Conservation (phyloP, 1,140 invertebrate species). For the Sitobion miscanthi region DNA sequence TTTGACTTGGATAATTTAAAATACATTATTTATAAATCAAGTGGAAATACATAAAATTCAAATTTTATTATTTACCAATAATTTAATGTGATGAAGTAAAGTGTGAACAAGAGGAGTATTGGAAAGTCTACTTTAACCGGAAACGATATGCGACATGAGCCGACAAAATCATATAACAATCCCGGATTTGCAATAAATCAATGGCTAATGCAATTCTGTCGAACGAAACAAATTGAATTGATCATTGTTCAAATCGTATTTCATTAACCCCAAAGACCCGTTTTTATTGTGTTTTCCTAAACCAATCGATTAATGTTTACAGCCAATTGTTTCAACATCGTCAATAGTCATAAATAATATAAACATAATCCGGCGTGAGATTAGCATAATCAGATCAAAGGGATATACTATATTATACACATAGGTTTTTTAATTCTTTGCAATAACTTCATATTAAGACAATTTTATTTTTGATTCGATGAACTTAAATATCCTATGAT, state of each 20-base stretch:
- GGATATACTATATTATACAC: neutral
- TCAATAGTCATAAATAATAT: neutral
- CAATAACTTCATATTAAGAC: neutral
- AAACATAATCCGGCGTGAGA: neutral
- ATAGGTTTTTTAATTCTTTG: neutral
- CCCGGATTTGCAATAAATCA: slow-evolving; percentile 41
- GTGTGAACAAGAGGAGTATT: neutral
- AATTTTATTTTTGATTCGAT: neutral
- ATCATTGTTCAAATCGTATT: slow-evolving; percentile 29
- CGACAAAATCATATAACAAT: slow-evolving; percentile 7
- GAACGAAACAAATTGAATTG: slow-evolving; percentile 32
- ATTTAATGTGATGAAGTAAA: neutral
- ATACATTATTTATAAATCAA: neutral
- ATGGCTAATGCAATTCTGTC: neutral
- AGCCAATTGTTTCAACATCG: neutral
- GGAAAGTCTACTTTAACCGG: neutral
- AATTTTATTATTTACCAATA: neutral
- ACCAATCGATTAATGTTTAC: slow-evolving; percentile 26
- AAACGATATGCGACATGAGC: slow-evolving; percentile 21
- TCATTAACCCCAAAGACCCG: slow-evolving; percentile 40
- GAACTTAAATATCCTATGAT: neutral
- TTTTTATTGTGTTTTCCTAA: slow-evolving; percentile 9
- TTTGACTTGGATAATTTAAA: neutral
- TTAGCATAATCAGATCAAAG: neutral
- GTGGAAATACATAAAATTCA: neutral